phyloP scores from a whole-genome alignment of 64 coral and sea anemone species.

The Montipora capricornis region DNA sequence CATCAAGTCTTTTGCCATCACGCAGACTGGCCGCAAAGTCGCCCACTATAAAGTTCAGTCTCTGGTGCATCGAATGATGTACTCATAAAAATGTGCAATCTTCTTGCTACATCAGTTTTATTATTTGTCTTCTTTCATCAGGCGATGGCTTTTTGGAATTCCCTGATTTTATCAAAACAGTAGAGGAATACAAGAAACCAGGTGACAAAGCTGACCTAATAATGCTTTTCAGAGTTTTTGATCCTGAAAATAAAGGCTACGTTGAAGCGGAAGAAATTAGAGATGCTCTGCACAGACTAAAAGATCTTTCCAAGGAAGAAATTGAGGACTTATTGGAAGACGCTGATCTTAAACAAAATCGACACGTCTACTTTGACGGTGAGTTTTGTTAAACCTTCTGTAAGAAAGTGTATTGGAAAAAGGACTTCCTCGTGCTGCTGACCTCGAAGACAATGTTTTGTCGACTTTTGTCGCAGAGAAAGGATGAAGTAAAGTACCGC shows the following conservation, averaged over 20 bases:
- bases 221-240: constrained; percentile 47
- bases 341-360: constrained; percentile 19
- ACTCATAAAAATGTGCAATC: too few species aligned
- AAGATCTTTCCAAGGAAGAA: constrained; percentile 26
- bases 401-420: not conserved
- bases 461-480: too few species aligned
- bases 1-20: too few species aligned
- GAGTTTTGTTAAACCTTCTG: not conserved
- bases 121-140: not conserved
- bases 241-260: constrained; percentile 24
- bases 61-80: too few species aligned
- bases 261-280: constrained; percentile 18
- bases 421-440: not conserved
- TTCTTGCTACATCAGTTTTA: too few species aligned
- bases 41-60: too few species aligned
- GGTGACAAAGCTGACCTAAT: constrained; percentile 6
- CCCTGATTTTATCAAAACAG: constrained; percentile 33
- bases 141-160: not conserved
- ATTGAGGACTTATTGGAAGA: not conserved
- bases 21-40: too few species aligned
- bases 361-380: constrained; percentile 36
- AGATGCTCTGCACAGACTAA: not conserved
- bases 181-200: constrained; percentile 37
- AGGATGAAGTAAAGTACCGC: too few species aligned
- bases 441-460: too few species aligned